Percentiles rank a stretch among this genome's conserved stretches.
Evolutionary conservation across 1,140 invertebrate species (phyloP).

Genomic region (Pogonus chalceus): DNA sequence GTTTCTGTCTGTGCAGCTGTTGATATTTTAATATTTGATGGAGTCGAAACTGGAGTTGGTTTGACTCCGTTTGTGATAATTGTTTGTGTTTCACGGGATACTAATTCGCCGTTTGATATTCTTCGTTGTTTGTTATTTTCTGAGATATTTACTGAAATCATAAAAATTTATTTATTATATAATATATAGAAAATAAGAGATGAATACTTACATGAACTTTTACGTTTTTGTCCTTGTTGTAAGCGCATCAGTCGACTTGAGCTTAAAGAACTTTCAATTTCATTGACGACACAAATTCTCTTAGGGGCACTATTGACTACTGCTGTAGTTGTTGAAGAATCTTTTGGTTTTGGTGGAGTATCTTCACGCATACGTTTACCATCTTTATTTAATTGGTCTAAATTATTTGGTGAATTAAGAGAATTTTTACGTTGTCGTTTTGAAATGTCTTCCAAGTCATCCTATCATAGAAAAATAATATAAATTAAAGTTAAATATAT

Average conservation of each 20-base stretch:
- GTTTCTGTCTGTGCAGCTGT: neutral
- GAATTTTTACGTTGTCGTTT: conserved; percentile 8
- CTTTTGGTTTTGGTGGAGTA: conserved; percentile 1
- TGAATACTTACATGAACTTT: neutral
- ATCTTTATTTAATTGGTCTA: neutral
- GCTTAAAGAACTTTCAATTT: conserved; percentile 1
- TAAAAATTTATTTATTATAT: no score
- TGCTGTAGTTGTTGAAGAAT: neutral
- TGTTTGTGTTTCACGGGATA: neutral
- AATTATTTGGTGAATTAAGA: neutral
- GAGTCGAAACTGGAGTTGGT: neutral
- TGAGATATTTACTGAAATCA: neutral
- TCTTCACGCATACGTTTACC: neutral
- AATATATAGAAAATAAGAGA: no score
- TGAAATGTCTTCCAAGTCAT: conserved; percentile 19
- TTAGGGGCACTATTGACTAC: neutral
- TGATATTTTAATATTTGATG: neutral
- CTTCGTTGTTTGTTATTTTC: neutral
- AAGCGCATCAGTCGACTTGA: neutral
- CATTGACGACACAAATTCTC: neutral
- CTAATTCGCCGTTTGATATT: neutral
- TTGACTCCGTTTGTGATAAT: neutral
- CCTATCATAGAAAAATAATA: conserved; percentile 15
- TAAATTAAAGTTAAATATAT: conserved; percentile 12
- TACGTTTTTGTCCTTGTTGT: neutral